A percentile compares a stretch with the other conserved stretches of the same genome.
These are phyloP conservation scores for Agrenia bidenticulata DNA, from an alignment of 2,888 invertebrate genomes.

Conservation along the genomic window DNA sequence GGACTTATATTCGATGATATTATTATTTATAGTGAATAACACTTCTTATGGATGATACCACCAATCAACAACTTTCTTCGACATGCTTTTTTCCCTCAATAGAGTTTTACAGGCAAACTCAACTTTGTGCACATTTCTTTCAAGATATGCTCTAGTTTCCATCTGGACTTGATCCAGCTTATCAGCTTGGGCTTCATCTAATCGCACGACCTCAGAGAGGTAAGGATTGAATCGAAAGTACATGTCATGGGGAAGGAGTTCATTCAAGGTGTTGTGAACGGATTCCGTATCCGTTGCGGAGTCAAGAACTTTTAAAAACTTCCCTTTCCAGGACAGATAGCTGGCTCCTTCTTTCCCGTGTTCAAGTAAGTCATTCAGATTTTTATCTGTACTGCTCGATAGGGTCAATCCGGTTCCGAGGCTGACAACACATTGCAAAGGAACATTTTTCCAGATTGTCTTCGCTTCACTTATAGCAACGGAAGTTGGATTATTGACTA, in stretches of 20 bases:
- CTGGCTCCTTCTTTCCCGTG: constrained; percentile 23
- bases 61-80: constrained; percentile 41
- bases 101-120: constrained; percentile 32
- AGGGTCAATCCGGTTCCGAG: constrained; percentile 67
- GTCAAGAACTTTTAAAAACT: constrained; percentile 77
- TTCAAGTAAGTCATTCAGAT: constrained; percentile 29
- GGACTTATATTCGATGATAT: too few relatives aligned
- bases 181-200: constrained; percentile 76
- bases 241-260: constrained; percentile 68
- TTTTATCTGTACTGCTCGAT: constrained; percentile 41
- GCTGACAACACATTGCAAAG: constrained; percentile 76
- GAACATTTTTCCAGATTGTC: constrained; percentile 70
- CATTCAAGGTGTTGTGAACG: constrained; percentile 57
- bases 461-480: constrained; percentile 85
- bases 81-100: constrained; percentile 32
- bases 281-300: constrained; percentile 84
- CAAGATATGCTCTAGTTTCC: constrained; percentile 48
- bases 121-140: constrained; percentile 45
- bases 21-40: too few relatives aligned
- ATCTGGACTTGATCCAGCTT: constrained; percentile 63
- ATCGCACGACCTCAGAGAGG: constrained; percentile 72
- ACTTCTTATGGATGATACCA: constrained; percentile 24
- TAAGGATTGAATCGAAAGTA: constrained; percentile 90
- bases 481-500: constrained; percentile 85
- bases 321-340: constrained; percentile 57